Conservation (phyloP, 2,797 vertebrate genomes). For the Chelon auratus region DNA sequence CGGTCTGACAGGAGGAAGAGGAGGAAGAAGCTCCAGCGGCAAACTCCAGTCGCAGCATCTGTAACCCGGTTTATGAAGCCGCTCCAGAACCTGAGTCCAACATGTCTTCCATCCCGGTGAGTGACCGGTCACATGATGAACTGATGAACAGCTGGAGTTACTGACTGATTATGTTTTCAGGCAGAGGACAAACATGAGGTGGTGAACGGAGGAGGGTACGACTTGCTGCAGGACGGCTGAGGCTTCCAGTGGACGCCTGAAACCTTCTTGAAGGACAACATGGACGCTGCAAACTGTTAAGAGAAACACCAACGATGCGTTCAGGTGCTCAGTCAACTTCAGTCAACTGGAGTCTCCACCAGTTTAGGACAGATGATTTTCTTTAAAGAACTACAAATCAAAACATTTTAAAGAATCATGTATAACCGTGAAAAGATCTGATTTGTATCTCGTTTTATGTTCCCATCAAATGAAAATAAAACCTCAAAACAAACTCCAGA, state of each 20-base stretch:
- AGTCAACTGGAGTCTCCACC: not conserved
- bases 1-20: slow-evolving; percentile 69
- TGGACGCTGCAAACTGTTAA: too few relatives aligned
- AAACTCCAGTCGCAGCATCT: slow-evolving; percentile 80
- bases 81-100: slow-evolving; percentile 43
- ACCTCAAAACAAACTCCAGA: too few relatives aligned
- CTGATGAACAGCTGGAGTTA: too few relatives aligned
- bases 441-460: too few relatives aligned
- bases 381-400: too few relatives aligned
- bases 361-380: not conserved
- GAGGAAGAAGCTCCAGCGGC: slow-evolving; percentile 71
- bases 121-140: slow-evolving; percentile 19
- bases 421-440: not conserved
- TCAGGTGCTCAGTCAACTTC: not conserved
- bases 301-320: not conserved
- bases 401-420: not conserved
- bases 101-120: slow-evolving; percentile 75
- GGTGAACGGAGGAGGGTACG: slow-evolving; percentile 73
- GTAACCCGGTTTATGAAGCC: slow-evolving; percentile 89
- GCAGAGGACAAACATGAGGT: slow-evolving; percentile 82
- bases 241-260: not conserved
- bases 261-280: too few relatives aligned
- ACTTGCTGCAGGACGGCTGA: slow-evolving; percentile 79
- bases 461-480: too few relatives aligned
- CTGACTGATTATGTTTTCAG: slow-evolving; percentile 45